These are phyloP conservation scores for Choloepus didactylus DNA, from an alignment of 2,797 vertebrate genomes.

Conservation along the genomic window DNA sequence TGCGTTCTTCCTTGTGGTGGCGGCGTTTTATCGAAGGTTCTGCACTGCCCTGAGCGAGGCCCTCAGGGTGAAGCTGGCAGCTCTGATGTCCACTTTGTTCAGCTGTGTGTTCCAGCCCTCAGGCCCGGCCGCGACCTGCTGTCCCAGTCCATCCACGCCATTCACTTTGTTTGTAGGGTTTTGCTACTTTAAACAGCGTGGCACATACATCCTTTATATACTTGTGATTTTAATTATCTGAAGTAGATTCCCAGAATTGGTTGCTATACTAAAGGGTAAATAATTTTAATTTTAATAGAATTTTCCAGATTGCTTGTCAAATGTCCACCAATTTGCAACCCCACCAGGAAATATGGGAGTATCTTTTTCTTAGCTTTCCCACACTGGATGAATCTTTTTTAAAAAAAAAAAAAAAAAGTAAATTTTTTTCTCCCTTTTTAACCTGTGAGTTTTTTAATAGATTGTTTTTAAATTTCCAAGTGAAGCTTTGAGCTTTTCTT, in stretches of 20 bases:
- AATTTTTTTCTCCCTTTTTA: background rate
- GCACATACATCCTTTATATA: background rate
- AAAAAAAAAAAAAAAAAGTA: background rate
- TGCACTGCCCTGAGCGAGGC: no score
- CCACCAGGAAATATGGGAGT: no score
- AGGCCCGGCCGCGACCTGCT: rapidly evolving
- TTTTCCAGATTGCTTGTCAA: background rate
- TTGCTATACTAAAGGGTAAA: no score
- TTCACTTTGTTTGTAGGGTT: background rate
- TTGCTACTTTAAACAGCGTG: background rate
- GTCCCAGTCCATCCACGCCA: rapidly evolving
- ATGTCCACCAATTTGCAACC: background rate
- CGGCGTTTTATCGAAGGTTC: background rate
- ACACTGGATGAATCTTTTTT: background rate
- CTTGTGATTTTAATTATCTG: background rate
- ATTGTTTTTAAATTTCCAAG: background rate
- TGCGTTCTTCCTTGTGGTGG: no score
- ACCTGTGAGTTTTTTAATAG: background rate
- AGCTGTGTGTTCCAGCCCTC: no score
- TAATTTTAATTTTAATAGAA: background rate
- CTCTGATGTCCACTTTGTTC: no score
- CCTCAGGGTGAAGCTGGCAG: no score
- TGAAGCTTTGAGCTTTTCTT: background rate
- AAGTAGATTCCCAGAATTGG: background rate
- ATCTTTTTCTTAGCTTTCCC: background rate